Conservation (phyloP, 2,888 invertebrate genomes). For the Phalangium opilio region DNA sequence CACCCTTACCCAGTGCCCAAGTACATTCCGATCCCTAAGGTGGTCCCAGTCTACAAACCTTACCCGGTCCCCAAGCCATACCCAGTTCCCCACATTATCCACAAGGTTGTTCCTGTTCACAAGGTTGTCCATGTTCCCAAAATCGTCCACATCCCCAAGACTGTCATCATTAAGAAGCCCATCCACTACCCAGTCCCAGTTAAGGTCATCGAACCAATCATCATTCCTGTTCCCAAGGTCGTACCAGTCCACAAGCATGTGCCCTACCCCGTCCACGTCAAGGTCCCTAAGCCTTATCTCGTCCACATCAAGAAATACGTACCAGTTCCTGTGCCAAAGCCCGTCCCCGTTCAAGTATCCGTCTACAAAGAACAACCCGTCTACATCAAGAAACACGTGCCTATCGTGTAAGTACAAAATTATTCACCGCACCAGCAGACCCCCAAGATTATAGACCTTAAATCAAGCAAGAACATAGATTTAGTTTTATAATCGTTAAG, state of each 20-base stretch:
- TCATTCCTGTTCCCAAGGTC: conserved; percentile 16
- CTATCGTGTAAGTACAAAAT: conserved; percentile 22
- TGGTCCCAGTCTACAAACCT: conserved; percentile 13
- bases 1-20: conserved; percentile 16
- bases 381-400: conserved; percentile 22
- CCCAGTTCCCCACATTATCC: conserved; percentile 16
- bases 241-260: conserved; percentile 21
- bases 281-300: conserved; percentile 20
- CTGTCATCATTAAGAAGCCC: conserved; percentile 3
- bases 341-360: conserved; percentile 21
- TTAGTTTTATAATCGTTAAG: too few relatives aligned
- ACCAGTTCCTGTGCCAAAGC: conserved; percentile 21
- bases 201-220: conserved; percentile 12
- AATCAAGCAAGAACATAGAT: too few relatives aligned
- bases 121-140: conserved; percentile 17
- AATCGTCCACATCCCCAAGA: conserved; percentile 10
- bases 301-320: conserved; percentile 21
- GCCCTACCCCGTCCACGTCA: conserved; percentile 13
- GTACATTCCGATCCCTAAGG: conserved; percentile 15
- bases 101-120: conserved; percentile 21
- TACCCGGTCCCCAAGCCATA: conserved; percentile 15
- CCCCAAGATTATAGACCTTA: too few relatives aligned
- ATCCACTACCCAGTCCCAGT: conserved; percentile 1
- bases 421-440: too few relatives aligned
- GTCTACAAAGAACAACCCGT: conserved; percentile 22